Base-by-base conservation (phyloP, 2,113 vertebrate species). In the Coregonus clupeaformis region DNA sequence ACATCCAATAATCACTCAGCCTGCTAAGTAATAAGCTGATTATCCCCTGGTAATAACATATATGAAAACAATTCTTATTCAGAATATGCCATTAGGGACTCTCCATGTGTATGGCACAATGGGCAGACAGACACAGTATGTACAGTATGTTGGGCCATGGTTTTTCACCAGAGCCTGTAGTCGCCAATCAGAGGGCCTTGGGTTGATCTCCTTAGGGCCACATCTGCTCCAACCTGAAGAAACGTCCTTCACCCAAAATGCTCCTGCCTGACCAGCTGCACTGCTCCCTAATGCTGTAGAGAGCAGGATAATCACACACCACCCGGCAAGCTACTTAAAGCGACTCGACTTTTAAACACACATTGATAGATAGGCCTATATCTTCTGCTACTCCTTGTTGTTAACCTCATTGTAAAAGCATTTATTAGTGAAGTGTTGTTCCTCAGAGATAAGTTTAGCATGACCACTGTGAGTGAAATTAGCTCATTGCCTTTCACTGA, bases 241-340 rank as follows among this genome's bases (percentile, higher is more conserved):
- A 82, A 84, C 27, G 72, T 82, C 68, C 67, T 59, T 82, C 80
- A 68, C 72, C 83, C 75, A 3, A 74, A 63, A 78, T 68, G 80
- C 76, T 73, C 68, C 72, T 71, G 79, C 77, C 65, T 25, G 20
- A 83, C 84, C 85, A 82, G 89, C 86, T 86, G 83, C 77, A 77
- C 67, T 11, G 59, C 55, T 75, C 29, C 76, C 77, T 80, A 79
- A 88, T 77, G 76, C 84, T 77, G 82, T 76, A 80, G 42, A 76
- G 83, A 45, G 29, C 78, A 47, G 71, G 82, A 85, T 91, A 85
- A 89, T 86, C 87, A 68, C 49, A 69, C 77, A 71, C 72, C 9
- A 67, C 42, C 87, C 81, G 71, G 69, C 79, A 20, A 86, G 90
- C 87, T 90, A 80, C 86, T 90, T 87, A 89, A 3, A 76, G 76